Evolutionary conservation across 2,797 vertebrate species (phyloP), one percentile per base, ranked within the genome.

Genomic region (Neosilurus hyrtlii): DNA sequence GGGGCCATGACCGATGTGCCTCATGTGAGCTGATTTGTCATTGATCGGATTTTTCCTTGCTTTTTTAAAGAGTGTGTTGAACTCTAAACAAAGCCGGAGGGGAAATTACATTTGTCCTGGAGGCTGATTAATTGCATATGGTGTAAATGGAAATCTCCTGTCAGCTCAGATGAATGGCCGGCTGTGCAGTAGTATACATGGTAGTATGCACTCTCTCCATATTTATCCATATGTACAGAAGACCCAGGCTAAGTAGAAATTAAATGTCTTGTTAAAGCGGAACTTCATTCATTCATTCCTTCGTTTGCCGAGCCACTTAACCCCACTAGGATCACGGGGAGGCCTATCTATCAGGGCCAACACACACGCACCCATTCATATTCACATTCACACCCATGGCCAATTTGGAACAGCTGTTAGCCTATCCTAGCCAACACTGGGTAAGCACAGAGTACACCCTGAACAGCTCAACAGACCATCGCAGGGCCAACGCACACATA

Each of bases 101-200:
- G 72, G 71, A 49, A 82, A 81, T 83, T 71, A 18, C 62, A 75
- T 81, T 82, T 70, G 59, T 84, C 79, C 76, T 66, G 71, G 81
- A 86, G 79, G 76, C 84, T 79, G 83, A 88, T 88, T 86, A 86
- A 86, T 87, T 81, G 82, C 81, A 30, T 59, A 70, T 8, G n/a
- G 70, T 73, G 83, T 84, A 85, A 88, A 85, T 85, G 72, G 82
- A 84, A 82, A 82, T 83, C 85, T 81, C 81, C 74, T 85, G 85
- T 86, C 83, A 81, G 81, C 37, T 51, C 37, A 75, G 83, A 82
- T 73, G 61, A 86, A 85, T 80, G 77, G 73, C 70, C 43, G 24
- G 62, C 7, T 62, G 62, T 61, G 67, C 62, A 83, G 43, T 43
- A 43, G 43, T 59, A 57, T 68, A 68, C 83, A 70, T 74, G 79